A percentile compares a stretch with the other conserved stretches of the same genome.
These are phyloP conservation scores for Sander vitreus DNA, from an alignment of 2,113 vertebrate genomes.

Conservation along the genomic window DNA sequence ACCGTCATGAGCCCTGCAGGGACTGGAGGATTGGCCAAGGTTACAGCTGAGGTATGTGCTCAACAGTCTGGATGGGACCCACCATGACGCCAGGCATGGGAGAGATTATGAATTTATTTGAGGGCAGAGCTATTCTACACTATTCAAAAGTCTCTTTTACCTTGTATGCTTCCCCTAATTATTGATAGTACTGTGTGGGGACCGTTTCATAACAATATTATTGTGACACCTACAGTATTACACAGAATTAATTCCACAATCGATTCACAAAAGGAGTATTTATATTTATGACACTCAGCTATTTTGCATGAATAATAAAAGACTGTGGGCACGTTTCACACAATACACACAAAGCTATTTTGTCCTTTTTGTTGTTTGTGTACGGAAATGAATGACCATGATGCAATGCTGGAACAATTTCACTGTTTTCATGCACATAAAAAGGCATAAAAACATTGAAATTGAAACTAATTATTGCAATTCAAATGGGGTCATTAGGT, in stretches of 20 bases:
- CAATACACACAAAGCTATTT: constrained; percentile 22
- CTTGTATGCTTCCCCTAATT: constrained; percentile 14
- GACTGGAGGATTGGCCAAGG: constrained; percentile 73
- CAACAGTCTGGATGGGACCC: constrained; percentile 49
- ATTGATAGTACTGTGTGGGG: constrained; percentile 9
- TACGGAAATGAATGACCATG: constrained; percentile 33
- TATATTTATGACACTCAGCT: constrained; percentile 39
- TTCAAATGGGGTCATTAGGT: constrained; percentile 77
- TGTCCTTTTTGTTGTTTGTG: constrained; percentile 10
- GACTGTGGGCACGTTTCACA: background rate
- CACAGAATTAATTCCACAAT: constrained; percentile 33
- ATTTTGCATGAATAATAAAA: constrained; percentile 37
- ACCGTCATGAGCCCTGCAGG: constrained; percentile 75
- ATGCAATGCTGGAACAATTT: constrained; percentile 50
- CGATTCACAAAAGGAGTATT: constrained; percentile 23
- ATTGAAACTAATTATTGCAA: constrained; percentile 71
- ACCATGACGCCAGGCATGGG: constrained; percentile 31
- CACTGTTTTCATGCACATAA: constrained; percentile 54
- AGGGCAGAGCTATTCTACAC: constrained; percentile 9
- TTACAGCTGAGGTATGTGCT: constrained; percentile 65
- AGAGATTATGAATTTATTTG: constrained; percentile 38
- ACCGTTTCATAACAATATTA: constrained; percentile 40
- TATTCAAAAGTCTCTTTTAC: constrained; percentile 20
- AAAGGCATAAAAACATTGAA: constrained; percentile 65
- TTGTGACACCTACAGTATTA: constrained; percentile 16